These are phyloP conservation scores for Triplophysa dalaica DNA, from an alignment of 2,113 vertebrate species.

Conservation along the genomic window DNA sequence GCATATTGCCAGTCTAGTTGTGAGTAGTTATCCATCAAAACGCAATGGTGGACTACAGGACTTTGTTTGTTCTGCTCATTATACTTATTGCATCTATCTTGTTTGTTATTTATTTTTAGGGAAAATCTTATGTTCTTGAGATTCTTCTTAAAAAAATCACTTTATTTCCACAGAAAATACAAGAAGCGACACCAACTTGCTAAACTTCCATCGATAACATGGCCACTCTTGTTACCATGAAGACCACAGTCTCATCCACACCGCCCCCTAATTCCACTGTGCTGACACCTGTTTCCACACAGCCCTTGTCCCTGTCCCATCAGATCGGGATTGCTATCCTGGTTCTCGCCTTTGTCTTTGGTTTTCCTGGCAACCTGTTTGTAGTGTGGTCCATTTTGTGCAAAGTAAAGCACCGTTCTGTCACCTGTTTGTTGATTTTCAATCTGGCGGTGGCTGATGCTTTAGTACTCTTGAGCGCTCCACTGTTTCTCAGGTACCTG, in stretches of 20 bases:
- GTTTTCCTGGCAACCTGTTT: conserved; percentile 83
- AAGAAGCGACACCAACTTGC: background rate
- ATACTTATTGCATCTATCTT: too few relatives aligned
- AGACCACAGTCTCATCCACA: background rate
- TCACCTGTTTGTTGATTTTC: conserved; percentile 81
- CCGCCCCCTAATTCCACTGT: background rate
- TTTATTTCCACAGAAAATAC: background rate
- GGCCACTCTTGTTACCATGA: background rate
- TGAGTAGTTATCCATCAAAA: too few relatives aligned
- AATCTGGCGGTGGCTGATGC: conserved; percentile 83
- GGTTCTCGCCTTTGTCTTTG: conserved; percentile 76
- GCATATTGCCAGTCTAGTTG: too few relatives aligned
- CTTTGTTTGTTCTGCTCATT: too few relatives aligned
- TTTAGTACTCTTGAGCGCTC: conserved; percentile 79
- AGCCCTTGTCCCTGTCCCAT: conserved; percentile 36
- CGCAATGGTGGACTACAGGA: too few relatives aligned
- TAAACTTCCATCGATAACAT: conserved; percentile 10
- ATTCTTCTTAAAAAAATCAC: background rate
- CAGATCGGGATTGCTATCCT: conserved; percentile 73
- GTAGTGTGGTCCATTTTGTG: conserved; percentile 83
- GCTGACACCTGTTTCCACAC: background rate
- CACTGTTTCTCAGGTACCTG: conserved; percentile 79
- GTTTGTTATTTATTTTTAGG: too few relatives aligned
- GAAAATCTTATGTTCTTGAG: too few relatives aligned
- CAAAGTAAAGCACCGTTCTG: conserved; percentile 75